These are phyloP conservation scores for Hippopotamus amphibius DNA, from an alignment of 2,113 vertebrate genomes.

Conservation along the genomic window DNA sequence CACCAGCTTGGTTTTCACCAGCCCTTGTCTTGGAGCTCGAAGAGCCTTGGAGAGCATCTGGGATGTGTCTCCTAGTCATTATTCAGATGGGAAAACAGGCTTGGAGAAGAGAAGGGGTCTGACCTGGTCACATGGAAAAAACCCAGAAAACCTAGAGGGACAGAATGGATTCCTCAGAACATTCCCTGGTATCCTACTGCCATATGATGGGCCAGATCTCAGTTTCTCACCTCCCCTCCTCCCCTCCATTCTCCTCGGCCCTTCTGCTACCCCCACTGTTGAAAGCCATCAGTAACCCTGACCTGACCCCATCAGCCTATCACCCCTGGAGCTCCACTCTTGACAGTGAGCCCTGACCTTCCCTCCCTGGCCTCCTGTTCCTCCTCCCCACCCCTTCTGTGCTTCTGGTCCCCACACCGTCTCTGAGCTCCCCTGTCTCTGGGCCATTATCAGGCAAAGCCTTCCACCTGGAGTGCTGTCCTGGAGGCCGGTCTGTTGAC, in stretches of 20 bases:
- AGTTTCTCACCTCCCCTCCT: not conserved
- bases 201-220: not conserved
- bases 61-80: not conserved
- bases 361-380: rapidly evolving
- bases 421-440: not conserved
- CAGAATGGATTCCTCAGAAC: not conserved
- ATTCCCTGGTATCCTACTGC: not conserved
- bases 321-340: not conserved
- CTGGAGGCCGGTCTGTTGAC: not conserved
- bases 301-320: not conserved
- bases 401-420: not conserved
- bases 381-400: not conserved
- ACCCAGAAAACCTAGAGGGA: not conserved
- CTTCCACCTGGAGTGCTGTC: not conserved
- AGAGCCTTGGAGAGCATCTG: not conserved
- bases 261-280: too few species aligned
- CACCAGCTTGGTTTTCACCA: not conserved
- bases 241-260: not conserved
- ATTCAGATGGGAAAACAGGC: not conserved
- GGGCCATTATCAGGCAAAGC: not conserved
- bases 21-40: not conserved
- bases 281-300: not conserved
- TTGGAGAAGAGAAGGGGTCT: not conserved
- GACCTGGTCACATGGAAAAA: not conserved
- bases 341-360: not conserved